phyloP scores from a whole-genome alignment of 1,140 invertebrate species.

The Gonatopus flavifemur region DNA sequence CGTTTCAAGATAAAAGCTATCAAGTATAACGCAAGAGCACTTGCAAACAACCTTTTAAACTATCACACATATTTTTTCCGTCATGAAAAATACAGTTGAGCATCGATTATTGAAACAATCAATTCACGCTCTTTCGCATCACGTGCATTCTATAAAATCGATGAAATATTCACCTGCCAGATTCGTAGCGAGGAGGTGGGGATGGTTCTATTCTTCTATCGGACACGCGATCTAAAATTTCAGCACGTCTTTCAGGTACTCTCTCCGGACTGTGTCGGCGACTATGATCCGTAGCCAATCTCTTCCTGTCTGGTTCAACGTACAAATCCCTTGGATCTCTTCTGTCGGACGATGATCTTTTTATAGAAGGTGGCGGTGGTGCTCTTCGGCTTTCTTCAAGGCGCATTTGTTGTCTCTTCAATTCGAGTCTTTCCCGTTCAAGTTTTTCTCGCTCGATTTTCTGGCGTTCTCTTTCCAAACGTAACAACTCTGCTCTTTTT shows the following conservation, averaged over 20 bases:
- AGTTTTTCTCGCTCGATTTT: conserved; percentile 80
- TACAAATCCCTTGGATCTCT: conserved; percentile 50
- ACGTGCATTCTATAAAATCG: background rate
- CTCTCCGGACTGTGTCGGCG: conserved; percentile 47
- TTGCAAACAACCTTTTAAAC: no score
- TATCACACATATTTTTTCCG: no score
- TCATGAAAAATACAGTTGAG: no score
- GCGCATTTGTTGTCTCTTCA: conserved; percentile 73
- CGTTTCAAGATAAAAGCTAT: no score
- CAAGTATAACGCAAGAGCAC: no score
- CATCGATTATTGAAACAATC: no score
- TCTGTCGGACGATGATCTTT: conserved; percentile 45
- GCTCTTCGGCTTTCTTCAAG: conserved; percentile 50
- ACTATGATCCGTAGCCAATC: conserved; percentile 46
- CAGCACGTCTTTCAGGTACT: conserved; percentile 43
- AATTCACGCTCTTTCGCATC: background rate
- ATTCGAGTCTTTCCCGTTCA: conserved; percentile 78
- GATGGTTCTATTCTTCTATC: conserved; percentile 49
- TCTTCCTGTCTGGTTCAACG: conserved; percentile 48
- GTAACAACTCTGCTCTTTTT: conserved; percentile 78
- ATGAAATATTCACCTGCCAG: conserved; percentile 34
- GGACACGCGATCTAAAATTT: conserved; percentile 48
- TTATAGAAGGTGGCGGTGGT: conserved; percentile 50
- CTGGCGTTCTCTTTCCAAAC: conserved; percentile 79
- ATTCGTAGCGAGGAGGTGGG: conserved; percentile 48